Evolutionary conservation across 2,797 vertebrate species (phyloP), one percentile per base, ranked within the genome.

Genomic region (Semotilus atromaculatus): DNA sequence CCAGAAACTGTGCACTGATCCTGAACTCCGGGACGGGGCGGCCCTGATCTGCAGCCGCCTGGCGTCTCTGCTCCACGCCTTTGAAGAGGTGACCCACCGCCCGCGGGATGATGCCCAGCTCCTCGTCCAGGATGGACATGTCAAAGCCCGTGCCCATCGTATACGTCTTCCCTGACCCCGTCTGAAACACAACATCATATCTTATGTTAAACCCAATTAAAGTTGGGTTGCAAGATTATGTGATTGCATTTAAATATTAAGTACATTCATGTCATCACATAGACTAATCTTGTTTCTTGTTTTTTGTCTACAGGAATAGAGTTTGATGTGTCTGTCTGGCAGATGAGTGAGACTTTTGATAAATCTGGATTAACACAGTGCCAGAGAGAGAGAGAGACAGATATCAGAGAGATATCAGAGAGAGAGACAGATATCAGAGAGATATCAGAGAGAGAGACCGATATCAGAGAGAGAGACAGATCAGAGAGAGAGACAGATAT

Each of bases 141-240:
- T 99, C 97, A 85, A 99, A 99, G 82, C 97, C 97, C 21, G 97
- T 97, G 48, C 97, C 97, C 97, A 98, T 98, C 29, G 97, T 97
- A 81, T 99, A 99, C 0, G 97, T 99, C 94, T 99, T 99, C 79
- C 97, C 97, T 85, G 97, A 97, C 80, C 97, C 97, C 68, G 97
- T 99, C 97, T 99, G 81, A 36, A 66, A 81, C 26, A 31, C 7
- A 26, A n/a, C 19, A 86, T 68, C 73, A 58, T 3, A 82, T 10
- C 36, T 34, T 19, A 74, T 1, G 5, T 23, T 53, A 19, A 74
- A 48, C 43, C n/a, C 4, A 48, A 73, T 31, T 48, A 6, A 19
- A 29, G 29, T 13, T 23, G 29, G 23, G 29, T 21, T 51, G 5
- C 29, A 31, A 72, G 29, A 48, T 8, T 5, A 72, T 29, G 26